Conservation (phyloP, 2,113 vertebrate genomes). For the Motacilla tschutschensis region DNA sequence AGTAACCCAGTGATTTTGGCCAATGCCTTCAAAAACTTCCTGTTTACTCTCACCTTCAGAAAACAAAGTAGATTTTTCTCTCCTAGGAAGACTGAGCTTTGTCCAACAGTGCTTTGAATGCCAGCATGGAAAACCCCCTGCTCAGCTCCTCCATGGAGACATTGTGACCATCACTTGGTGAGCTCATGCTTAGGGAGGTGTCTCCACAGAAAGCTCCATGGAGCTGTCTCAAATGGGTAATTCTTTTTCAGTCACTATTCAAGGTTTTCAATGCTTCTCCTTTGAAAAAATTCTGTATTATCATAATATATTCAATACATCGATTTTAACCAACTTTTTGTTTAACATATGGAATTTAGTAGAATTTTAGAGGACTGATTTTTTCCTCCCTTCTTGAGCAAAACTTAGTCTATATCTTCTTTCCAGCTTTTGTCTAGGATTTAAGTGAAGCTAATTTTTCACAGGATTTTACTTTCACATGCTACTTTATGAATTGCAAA, state of each 20-base stretch:
- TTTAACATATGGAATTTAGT: background rate
- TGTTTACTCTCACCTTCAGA: background rate
- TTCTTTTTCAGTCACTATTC: background rate
- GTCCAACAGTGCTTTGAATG: background rate
- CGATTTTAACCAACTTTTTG: background rate
- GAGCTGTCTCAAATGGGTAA: background rate
- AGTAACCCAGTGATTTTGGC: background rate
- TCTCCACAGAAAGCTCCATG: background rate
- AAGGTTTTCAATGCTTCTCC: background rate
- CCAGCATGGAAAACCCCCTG: background rate
- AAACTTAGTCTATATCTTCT: background rate
- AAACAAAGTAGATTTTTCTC: background rate
- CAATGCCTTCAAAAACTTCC: background rate
- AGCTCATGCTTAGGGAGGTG: fast-evolving
- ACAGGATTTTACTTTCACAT: background rate
- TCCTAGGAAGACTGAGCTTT: background rate
- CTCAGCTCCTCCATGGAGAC: background rate
- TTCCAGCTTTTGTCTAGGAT: background rate
- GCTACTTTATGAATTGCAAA: background rate
- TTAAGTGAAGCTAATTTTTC: background rate
- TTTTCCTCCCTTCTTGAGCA: background rate
- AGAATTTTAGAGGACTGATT: background rate
- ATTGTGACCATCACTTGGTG: background rate
- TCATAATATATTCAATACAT: background rate
- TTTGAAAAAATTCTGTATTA: background rate